Percentiles rank a stretch among this genome's conserved stretches.
phyloP scores from a whole-genome alignment of 2,113 vertebrate species.

The Oryzias woworae region DNA sequence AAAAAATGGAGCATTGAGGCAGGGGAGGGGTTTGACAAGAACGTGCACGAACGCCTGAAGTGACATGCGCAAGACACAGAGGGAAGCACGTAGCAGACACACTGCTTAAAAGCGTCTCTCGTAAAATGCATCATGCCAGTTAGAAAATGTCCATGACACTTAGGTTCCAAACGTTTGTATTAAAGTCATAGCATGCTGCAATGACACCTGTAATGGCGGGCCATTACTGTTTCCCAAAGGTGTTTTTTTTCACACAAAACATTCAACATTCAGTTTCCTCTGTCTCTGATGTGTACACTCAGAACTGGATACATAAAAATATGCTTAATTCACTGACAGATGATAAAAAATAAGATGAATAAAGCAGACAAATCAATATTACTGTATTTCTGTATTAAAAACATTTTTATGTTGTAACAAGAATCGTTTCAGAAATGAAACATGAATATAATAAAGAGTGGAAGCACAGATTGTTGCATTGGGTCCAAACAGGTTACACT shows the following conservation, averaged over 20 bases:
- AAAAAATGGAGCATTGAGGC: slow-evolving; percentile 64
- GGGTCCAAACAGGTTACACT: background rate
- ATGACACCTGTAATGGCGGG: slow-evolving; percentile 58
- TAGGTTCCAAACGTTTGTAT: slow-evolving; percentile 45
- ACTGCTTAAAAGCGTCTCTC: slow-evolving; percentile 52
- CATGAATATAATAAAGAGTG: no score
- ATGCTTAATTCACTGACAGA: no score
- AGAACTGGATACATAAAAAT: no score
- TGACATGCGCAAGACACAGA: slow-evolving; percentile 19
- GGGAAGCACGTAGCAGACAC: slow-evolving; percentile 36
- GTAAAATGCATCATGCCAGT: slow-evolving; percentile 62
- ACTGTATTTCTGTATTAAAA: no score
- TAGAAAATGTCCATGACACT: slow-evolving; percentile 60
- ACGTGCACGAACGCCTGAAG: slow-evolving; percentile 37
- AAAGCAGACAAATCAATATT: no score
- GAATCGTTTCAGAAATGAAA: no score
- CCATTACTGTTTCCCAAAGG: slow-evolving; percentile 55
- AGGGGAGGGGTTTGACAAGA: slow-evolving; percentile 64
- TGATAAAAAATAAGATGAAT: no score
- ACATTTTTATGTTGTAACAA: no score
- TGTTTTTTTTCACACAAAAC: slow-evolving; percentile 24
- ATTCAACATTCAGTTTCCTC: background rate
- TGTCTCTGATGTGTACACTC: background rate
- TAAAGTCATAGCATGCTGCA: slow-evolving; percentile 50
- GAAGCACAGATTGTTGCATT: no score